Conservation (phyloP, 23 tunicate species). For the Oikopleura vanhoeffeni region DNA sequence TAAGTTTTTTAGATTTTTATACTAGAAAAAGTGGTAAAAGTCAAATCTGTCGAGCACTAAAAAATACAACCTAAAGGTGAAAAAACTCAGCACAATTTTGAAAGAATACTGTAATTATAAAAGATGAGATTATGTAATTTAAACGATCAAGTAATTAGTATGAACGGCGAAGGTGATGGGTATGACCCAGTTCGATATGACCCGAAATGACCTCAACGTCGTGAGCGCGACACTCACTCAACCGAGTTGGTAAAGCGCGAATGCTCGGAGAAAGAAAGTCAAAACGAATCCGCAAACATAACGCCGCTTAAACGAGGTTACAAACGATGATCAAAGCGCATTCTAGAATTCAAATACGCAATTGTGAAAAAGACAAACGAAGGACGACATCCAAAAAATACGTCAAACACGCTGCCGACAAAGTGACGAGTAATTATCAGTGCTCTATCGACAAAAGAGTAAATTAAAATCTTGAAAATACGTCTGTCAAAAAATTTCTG, state of each 20-base stretch:
- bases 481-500: not conserved
- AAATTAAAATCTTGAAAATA: not conserved
- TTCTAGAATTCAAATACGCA: not conserved
- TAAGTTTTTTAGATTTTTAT: no score
- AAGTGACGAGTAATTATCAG: not conserved
- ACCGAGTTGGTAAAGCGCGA: not conserved
- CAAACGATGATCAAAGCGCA: not conserved
- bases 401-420: not conserved
- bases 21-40: no score
- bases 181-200: not conserved
- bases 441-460: not conserved
- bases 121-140: no score
- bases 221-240: not conserved
- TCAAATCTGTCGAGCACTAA: no score
- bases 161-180: not conserved
- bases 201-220: not conserved
- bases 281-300: not conserved
- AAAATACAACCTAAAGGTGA: no score
- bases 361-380: slow-evolving; percentile 2
- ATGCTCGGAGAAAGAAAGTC: not conserved
- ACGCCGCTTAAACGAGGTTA: not conserved
- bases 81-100: not conserved
- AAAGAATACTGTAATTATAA: no score
- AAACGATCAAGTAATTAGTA: not conserved
- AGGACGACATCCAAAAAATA: not conserved